Percentiles rank a stretch among this genome's conserved stretches.
Conservation (phyloP, 2,797 vertebrate species). For the Arnoldichthys spilopterus region DNA sequence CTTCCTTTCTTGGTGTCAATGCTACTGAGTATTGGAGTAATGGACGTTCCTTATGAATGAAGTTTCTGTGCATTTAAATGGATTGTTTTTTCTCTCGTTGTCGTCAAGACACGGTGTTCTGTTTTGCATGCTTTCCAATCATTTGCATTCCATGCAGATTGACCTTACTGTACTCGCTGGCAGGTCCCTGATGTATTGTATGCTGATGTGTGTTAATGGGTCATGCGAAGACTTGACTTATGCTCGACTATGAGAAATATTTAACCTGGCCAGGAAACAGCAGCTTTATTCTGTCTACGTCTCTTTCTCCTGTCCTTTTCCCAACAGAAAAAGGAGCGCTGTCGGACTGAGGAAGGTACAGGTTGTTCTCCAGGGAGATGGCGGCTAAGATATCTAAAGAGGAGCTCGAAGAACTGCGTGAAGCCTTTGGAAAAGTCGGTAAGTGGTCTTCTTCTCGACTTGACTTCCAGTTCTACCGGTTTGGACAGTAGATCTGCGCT, state of each 20-base stretch:
- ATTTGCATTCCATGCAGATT: constrained; percentile 49
- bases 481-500: constrained; percentile 6
- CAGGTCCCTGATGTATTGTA: constrained; percentile 24
- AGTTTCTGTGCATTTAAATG: not conserved
- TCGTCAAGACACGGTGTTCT: not conserved
- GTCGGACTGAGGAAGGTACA: constrained; percentile 48
- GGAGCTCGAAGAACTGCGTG: constrained; percentile 91
- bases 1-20: too few relatives aligned
- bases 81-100: not conserved
- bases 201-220: not conserved
- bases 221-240: not conserved
- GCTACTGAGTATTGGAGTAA: too few relatives aligned
- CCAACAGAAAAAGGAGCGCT: constrained; percentile 38
- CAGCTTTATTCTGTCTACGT: not conserved
- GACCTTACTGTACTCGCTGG: constrained; percentile 41
- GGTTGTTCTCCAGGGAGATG: constrained; percentile 77
- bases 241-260: not conserved
- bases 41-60: too few relatives aligned
- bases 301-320: constrained; percentile 2
- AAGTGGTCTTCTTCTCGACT: constrained; percentile 70
- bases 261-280: not conserved
- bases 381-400: constrained; percentile 92
- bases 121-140: constrained; percentile 37
- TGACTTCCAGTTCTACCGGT: constrained; percentile 37
- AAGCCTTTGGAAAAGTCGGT: constrained; percentile 93